A percentile compares a stretch with the other conserved stretches of the same genome.
Conservation (phyloP, 2,797 vertebrate genomes). For the Okamejei kenojei region DNA sequence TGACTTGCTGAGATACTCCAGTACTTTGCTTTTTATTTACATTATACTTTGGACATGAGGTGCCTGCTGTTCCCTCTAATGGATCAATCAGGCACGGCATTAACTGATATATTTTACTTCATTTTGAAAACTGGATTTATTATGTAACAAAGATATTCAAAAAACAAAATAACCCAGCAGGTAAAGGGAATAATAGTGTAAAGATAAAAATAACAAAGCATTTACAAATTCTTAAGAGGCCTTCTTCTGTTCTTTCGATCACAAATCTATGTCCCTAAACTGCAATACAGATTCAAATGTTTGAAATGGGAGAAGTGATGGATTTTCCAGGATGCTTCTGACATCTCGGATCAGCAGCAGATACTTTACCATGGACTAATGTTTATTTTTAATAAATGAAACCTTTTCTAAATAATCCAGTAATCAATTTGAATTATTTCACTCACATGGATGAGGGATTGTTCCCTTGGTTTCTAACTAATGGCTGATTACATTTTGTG, state of each 20-base stretch:
- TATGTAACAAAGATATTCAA: neutral
- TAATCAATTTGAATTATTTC: neutral
- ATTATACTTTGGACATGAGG: neutral
- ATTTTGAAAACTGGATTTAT: neutral
- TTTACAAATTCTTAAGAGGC: neutral
- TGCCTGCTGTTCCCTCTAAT: neutral
- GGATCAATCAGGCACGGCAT: neutral
- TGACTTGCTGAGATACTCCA: too few species aligned
- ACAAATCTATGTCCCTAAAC: neutral
- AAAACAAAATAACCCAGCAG: neutral
- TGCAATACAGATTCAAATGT: neutral
- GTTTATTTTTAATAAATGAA: neutral
- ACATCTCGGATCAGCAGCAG: neutral
- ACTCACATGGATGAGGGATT: neutral
- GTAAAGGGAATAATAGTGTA: neutral
- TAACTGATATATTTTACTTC: neutral
- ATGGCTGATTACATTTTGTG: neutral
- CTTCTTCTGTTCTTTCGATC: neutral
- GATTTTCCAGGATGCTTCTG: neutral
- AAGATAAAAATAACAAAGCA: neutral
- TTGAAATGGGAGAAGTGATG: neutral
- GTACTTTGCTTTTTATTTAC: too few species aligned
- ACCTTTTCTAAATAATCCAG: neutral
- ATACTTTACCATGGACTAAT: neutral
- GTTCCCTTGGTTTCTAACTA: neutral